Conservation (phyloP, 2,797 vertebrate genomes). For the Enteromius trimaculatus region DNA sequence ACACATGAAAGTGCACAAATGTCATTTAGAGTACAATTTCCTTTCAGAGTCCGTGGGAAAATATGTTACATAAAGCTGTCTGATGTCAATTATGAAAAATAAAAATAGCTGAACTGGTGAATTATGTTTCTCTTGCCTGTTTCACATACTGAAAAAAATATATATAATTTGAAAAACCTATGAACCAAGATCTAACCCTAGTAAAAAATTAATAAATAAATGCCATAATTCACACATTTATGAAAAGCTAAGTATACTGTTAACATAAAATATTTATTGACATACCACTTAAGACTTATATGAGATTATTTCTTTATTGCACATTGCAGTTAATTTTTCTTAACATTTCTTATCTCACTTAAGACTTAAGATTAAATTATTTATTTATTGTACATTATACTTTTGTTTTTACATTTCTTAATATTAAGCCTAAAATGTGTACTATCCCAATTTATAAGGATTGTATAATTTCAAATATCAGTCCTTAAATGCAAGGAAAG, state of each 20-base stretch:
- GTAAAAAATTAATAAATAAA: not conserved
- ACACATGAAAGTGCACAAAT: slow-evolving; percentile 21
- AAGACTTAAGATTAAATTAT: not conserved
- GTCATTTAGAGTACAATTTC: not conserved
- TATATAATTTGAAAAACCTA: not conserved
- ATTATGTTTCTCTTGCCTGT: slow-evolving; percentile 5
- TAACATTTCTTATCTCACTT: not conserved
- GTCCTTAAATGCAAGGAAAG: not conserved
- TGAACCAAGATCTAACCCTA: slow-evolving; percentile 5
- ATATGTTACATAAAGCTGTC: not conserved
- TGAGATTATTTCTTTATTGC: not conserved
- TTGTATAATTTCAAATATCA: not conserved
- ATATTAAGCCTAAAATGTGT: not conserved
- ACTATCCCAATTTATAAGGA: not conserved
- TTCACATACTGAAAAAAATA: not conserved
- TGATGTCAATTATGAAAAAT: not conserved
- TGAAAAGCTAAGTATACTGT: not conserved
- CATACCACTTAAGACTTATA: not conserved
- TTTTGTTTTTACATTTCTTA: not conserved
- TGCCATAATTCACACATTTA: not conserved
- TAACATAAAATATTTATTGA: not conserved
- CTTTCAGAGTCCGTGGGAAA: not conserved
- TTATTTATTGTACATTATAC: not conserved
- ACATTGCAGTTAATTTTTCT: not conserved
- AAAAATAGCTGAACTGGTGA: not conserved